These are phyloP conservation scores for Rhopalosiphum nymphaeae DNA, from an alignment of 2,888 invertebrate genomes.

Conservation along the genomic window DNA sequence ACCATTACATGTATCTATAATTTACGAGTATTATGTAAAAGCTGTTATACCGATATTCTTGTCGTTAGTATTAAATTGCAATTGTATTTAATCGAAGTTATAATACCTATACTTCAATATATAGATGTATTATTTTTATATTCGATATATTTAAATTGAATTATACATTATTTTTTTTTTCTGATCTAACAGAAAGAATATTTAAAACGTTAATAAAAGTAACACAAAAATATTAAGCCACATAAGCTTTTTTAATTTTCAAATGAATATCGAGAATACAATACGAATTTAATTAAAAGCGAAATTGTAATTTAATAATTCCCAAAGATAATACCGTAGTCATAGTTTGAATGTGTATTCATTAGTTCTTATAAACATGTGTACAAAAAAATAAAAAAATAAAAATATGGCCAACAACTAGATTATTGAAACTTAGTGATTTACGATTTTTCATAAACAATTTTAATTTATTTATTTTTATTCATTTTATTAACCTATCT, in stretches of 20 bases:
- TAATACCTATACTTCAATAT: not conserved
- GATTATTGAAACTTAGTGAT: not conserved
- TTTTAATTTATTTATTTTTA: not conserved
- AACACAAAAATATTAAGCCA: not conserved
- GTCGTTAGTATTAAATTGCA: not conserved
- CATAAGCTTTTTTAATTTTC: not conserved
- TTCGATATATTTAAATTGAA: conserved; percentile 1
- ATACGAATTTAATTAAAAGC: not conserved
- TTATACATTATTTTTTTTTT: not conserved
- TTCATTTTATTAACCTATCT: not conserved
- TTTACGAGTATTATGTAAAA: not conserved
- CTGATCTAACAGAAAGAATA: not conserved
- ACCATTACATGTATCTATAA: not conserved
- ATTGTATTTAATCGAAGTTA: not conserved
- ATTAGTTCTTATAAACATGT: not conserved
- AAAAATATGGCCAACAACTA: not conserved
- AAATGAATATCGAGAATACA: not conserved
- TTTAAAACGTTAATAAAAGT: not conserved
- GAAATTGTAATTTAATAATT: not conserved
- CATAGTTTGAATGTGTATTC: not conserved
- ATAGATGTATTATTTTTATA: not conserved
- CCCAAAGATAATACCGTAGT: not conserved
- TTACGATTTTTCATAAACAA: not conserved
- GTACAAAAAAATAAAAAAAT: too few species aligned
- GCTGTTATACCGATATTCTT: not conserved